Evolutionary conservation across 2,113 vertebrate species (phyloP).

Genomic region (Xenopus borealis): DNA sequence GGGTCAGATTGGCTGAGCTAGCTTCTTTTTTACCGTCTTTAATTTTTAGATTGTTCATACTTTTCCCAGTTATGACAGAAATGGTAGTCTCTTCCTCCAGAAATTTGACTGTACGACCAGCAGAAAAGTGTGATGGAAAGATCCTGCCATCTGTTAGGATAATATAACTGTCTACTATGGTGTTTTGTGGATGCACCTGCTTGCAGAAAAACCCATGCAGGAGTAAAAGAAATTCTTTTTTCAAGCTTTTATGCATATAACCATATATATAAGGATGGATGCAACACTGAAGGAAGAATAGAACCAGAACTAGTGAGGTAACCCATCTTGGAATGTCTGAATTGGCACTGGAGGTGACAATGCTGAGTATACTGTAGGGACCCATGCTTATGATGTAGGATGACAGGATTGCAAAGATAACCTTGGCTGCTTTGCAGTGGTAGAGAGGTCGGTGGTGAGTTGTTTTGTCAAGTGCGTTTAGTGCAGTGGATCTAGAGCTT

Average conservation of each 20-base stretch:
- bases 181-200: slow-evolving; percentile 60
- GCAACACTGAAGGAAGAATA: slow-evolving; percentile 85
- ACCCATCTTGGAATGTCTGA: slow-evolving; percentile 72
- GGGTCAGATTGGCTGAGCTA: slow-evolving; percentile 33
- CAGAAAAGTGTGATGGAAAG: slow-evolving; percentile 62
- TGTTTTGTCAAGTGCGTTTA: slow-evolving; percentile 43
- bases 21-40: slow-evolving; percentile 36
- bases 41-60: slow-evolving; percentile 37
- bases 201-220: slow-evolving; percentile 73
- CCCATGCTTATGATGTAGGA: slow-evolving; percentile 83
- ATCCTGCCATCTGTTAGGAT: slow-evolving; percentile 68
- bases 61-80: slow-evolving; percentile 41
- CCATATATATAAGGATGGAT: slow-evolving; percentile 84
- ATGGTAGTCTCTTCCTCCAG: slow-evolving; percentile 40
- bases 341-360: slow-evolving; percentile 64
- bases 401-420: slow-evolving; percentile 83
- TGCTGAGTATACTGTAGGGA: slow-evolving; percentile 78
- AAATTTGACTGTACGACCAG: slow-evolving; percentile 55
- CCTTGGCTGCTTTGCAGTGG: slow-evolving; percentile 81
- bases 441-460: slow-evolving; percentile 74
- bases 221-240: slow-evolving; percentile 59
- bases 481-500: slow-evolving; percentile 37
- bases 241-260: slow-evolving; percentile 79
- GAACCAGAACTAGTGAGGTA: slow-evolving; percentile 74
- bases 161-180: slow-evolving; percentile 68